A percentile compares a stretch with the other conserved stretches of the same genome.
Evolutionary conservation across 2,113 vertebrate species (phyloP).

Genomic region (Periophthalmodon schlosseri): DNA sequence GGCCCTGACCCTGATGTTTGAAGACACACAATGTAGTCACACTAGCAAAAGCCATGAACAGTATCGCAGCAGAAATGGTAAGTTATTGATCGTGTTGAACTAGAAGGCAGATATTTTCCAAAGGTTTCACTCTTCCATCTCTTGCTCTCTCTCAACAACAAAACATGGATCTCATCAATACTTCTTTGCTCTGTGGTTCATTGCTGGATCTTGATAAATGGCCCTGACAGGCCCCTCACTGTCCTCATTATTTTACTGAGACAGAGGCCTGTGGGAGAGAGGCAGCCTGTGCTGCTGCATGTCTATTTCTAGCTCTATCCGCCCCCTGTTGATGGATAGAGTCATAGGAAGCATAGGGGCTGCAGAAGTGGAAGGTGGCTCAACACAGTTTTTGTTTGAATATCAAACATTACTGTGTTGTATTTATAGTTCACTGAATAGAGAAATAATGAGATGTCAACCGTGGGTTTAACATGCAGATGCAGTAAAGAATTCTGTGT

Average conservation of each 20-base stretch:
- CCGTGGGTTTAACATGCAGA: conserved; percentile 8
- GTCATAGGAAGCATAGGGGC: conserved; percentile 25
- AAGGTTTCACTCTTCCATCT: background rate
- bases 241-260: conserved; percentile 66
- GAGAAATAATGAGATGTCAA: conserved; percentile 14
- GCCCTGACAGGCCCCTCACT: conserved; percentile 38
- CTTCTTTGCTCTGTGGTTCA: conserved; percentile 14
- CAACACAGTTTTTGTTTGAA: conserved; percentile 24
- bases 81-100: background rate
- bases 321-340: conserved; percentile 50
- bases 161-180: conserved; percentile 8
- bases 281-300: conserved; percentile 51
- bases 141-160: background rate
- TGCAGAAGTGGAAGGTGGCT: conserved; percentile 25
- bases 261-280: conserved; percentile 37
- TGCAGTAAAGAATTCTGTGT: conserved; percentile 26
- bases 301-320: conserved; percentile 72
- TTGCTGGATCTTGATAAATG: conserved; percentile 46
- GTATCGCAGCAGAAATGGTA: background rate
- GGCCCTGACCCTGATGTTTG: background rate
- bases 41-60: background rate
- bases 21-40: background rate
- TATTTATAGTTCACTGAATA: conserved; percentile 34
- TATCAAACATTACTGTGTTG: background rate
- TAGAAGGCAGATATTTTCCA: background rate